Evolutionary conservation across 1,140 invertebrate species (phyloP).

Genomic region (Neuroterus valhalla): DNA sequence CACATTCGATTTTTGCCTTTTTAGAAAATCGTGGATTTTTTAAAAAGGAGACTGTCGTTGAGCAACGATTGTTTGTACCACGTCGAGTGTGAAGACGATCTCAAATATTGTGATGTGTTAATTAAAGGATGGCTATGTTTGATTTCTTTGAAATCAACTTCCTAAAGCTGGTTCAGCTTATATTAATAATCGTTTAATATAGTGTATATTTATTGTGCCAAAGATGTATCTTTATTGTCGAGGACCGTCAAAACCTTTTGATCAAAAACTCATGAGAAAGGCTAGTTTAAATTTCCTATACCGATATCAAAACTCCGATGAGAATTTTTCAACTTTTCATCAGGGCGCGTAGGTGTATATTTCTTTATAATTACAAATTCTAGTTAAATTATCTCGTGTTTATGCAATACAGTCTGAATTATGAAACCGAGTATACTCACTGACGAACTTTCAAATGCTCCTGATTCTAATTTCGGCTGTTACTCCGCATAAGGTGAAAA

Average conservation of each 20-base stretch:
- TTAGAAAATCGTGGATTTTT: neutral
- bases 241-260: slow-evolving; percentile 34
- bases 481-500: neutral
- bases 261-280: slow-evolving; percentile 4
- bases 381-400: neutral
- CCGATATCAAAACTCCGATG: slow-evolving; percentile 3
- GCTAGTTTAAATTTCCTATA: neutral
- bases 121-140: neutral
- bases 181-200: slow-evolving; percentile 48
- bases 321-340: neutral
- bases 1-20: neutral
- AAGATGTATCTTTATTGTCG: slow-evolving; percentile 67
- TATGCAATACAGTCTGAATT: neutral
- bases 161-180: slow-evolving; percentile 30
- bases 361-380: neutral
- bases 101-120: slow-evolving; percentile 25
- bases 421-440: slow-evolving; percentile 3
- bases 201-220: slow-evolving; percentile 70
- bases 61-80: neutral
- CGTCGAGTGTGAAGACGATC: slow-evolving; percentile 10
- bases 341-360: neutral
- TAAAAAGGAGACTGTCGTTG: neutral
- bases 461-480: neutral
- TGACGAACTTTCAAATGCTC: slow-evolving; percentile 7
- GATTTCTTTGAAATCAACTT: slow-evolving; percentile 9